Base-by-base conservation (phyloP, 2,888 invertebrate species). In the Masnerella sp. region DNA sequence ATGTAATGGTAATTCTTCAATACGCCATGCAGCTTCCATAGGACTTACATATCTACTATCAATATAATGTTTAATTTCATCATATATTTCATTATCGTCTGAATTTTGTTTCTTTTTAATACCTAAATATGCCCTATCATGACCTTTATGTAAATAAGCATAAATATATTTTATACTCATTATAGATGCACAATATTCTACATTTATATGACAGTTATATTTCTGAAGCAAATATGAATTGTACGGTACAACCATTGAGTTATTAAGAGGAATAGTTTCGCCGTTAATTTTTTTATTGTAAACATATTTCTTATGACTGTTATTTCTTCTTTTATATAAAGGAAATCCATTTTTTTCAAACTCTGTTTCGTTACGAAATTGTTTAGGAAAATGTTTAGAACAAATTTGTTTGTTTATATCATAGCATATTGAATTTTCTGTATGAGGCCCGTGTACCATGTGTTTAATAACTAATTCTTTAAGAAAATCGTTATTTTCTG, bases 21-120 rank as follows among this genome's bases (percentile, higher is more conserved):
- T 74, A 9, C 72, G 32, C 74, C 72, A 73, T 18, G 74, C 77
- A 32, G 75, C 71, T 68, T 75, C 68, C 43, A 71, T 73, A 4
- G 73, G 71, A 32, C 73, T 61, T n/a, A 72, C 28, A 36, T 77
- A 75, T 43, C 75, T 17, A 11, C 45, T 42, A 28, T 75, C 65
- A 22, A 77, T 54, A 18, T 36, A 36, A 34, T 51, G 2, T 18
- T 17, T 17, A 11, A 59, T 59, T 59, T 25, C 59, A 58, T 58
- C 34, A 34, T 43, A 58, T 9, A 47, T 17, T 32, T 47, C 25
- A 20, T 36, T 22, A 2, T 36, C 20, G 2, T 3, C 8, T 11
- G 8, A 1, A 18, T 36, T 14, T n/a, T n/a, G n/a, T 15, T 43
- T 18, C 36, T 45, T 34, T 34, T 58, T 43, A 7, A 38, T 34